phyloP scores from a whole-genome alignment of 2,888 invertebrate species.

The Linnaemya vulpina region DNA sequence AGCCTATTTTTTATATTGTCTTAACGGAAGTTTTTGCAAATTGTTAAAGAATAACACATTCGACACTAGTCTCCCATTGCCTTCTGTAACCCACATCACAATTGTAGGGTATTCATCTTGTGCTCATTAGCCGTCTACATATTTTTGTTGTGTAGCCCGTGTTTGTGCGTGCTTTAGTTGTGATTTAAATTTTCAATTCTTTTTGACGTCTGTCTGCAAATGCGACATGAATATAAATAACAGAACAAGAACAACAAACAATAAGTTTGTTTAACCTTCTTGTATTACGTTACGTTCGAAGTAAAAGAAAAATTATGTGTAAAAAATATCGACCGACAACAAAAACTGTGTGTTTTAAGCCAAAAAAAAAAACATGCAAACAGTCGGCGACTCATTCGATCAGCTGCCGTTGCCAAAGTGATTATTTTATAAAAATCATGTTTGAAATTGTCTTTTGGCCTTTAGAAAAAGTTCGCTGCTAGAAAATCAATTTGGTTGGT shows the following conservation, averaged over 20 bases:
- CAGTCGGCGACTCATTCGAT: neutral
- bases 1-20: too few species aligned
- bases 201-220: constrained; percentile 53
- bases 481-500: too few species aligned
- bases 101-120: neutral
- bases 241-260: constrained; percentile 4
- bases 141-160: neutral
- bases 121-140: neutral
- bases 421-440: constrained; percentile 61
- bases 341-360: constrained; percentile 12
- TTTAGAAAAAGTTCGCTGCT: neutral
- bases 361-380: constrained; percentile 5
- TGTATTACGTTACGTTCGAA: constrained; percentile 58
- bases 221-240: constrained; percentile 53
- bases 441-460: constrained; percentile 25
- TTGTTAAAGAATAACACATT: too few species aligned
- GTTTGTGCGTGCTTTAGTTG: neutral
- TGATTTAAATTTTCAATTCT: constrained; percentile 28
- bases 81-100: neutral
- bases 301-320: constrained; percentile 20
- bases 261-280: constrained; percentile 58
- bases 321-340: constrained; percentile 25
- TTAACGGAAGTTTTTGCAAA: too few species aligned
- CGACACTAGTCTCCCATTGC: too few species aligned
- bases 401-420: constrained; percentile 1